A percentile compares a stretch with the other conserved stretches of the same genome.
phyloP scores from a whole-genome alignment of 2,797 vertebrate genomes.

The Sebastes steindachneri region DNA sequence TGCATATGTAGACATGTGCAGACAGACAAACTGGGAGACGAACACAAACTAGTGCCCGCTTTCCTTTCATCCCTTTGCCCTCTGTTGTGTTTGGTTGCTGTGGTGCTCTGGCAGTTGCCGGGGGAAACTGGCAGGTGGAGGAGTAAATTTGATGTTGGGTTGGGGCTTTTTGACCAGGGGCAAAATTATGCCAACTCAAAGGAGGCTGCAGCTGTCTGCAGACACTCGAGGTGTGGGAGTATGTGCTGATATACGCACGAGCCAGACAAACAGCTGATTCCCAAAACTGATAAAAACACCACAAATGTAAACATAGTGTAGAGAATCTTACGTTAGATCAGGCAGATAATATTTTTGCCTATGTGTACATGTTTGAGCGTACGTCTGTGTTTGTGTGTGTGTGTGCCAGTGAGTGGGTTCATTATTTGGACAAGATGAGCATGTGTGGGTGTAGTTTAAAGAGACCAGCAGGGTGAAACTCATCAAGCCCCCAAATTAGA shows the following conservation, averaged over 20 bases:
- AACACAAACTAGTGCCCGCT: not conserved
- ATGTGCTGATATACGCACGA: constrained; percentile 36
- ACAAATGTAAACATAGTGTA: constrained; percentile 27
- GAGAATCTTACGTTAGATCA: constrained; percentile 23
- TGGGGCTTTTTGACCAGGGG: constrained; percentile 48
- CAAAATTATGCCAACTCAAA: constrained; percentile 42
- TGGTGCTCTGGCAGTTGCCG: constrained; percentile 44
- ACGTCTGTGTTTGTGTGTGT: not conserved
- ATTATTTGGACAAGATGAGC: constrained; percentile 55
- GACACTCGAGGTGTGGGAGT: constrained; percentile 37
- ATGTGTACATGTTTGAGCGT: not conserved
- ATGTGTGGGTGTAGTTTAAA: constrained; percentile 65
- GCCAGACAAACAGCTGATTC: constrained; percentile 44
- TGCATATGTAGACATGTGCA: not conserved
- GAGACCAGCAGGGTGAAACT: constrained; percentile 49
- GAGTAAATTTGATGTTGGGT: constrained; percentile 46
- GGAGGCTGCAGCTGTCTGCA: constrained; percentile 42
- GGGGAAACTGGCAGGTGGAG: constrained; percentile 59
- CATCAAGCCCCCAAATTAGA: constrained; percentile 52
- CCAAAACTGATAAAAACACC: constrained; percentile 35
- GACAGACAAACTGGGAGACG: not conserved
- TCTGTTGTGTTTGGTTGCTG: constrained; percentile 56
- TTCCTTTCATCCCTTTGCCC: not conserved
- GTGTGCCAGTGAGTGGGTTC: constrained; percentile 34
- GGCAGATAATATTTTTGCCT: constrained; percentile 17